Base-by-base conservation (phyloP, 2,797 vertebrate species). In the Notoglanidium macrostoma region DNA sequence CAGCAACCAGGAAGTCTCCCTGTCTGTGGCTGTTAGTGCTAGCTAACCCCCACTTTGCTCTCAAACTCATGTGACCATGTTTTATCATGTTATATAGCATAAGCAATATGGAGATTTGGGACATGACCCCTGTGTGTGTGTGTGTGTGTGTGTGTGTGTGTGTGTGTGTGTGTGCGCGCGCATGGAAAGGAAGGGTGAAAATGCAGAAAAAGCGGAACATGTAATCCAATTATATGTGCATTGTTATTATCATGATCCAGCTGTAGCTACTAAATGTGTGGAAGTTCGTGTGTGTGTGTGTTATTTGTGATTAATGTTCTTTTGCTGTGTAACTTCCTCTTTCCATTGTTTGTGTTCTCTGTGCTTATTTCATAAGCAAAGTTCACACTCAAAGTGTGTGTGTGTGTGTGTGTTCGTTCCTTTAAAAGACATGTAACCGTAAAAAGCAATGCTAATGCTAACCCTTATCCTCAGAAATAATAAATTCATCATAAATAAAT, bases 281-380 rank as follows among this genome's bases (percentile, higher is more conserved):
- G 44, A 51, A 54, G 74, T 77, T 54, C n/a, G 51, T 78, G 73
- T 74, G 72, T 74, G 70, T 74, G 74, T 55, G 74, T 78, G 46
- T 17, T n/a, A 8, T 76, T 15, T 51, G 49, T 54, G 46, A 32
- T 51, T 54, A 51, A 9, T 10, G 10, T 46, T 29, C 49, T 55
- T 54, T 7, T 76, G 44, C 11, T 29, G 46, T 55, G 74, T 77
- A 55, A 77, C 49, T 77, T 77, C 74, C 74, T 77, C 51, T 55
- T 77, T 77, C 51, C 74, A 55, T 54, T 76, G 46, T 76, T 76
- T 77, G 74, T 77, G 49, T 32, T 77, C n/a, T 55, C 51, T 55
- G 26, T 77, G 21, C 74, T 29, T 19, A 77, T 55, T 77, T 55
- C 49, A 54, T 29, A 46, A 51, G 11, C 46, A 29, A 17, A 49